Evolutionary conservation across 2,797 vertebrate genomes (phyloP).

Genomic region (Muscicapa comitata): DNA sequence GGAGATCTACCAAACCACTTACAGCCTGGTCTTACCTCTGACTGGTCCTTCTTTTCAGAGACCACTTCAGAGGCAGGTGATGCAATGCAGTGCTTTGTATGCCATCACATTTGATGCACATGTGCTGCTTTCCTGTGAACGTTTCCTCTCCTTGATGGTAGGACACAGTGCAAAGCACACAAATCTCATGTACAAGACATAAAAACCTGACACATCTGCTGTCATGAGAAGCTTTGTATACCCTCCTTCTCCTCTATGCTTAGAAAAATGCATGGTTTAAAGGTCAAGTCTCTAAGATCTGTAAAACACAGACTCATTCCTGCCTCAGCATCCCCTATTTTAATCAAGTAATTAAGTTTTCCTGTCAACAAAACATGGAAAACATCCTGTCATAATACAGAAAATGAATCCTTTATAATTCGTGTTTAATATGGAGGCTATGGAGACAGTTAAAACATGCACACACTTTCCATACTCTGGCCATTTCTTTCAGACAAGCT

Average conservation of each 20-base stretch:
- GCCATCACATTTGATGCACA: not conserved
- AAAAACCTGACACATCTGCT: not conserved
- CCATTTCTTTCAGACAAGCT: not conserved
- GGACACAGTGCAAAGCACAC: not conserved
- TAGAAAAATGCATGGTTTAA: not conserved
- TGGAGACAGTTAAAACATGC: not conserved
- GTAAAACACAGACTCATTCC: not conserved
- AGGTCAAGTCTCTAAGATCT: not conserved
- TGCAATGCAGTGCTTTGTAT: accelerated
- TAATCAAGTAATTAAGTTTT: not conserved
- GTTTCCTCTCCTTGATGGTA: not conserved
- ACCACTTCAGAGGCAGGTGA: not conserved
- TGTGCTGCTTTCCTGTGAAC: not conserved
- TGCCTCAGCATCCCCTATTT: not conserved
- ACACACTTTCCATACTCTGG: not conserved
- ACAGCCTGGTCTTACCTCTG: not conserved
- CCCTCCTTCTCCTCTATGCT: not conserved
- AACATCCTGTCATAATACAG: not conserved
- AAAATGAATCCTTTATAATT: not conserved
- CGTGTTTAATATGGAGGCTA: not conserved
- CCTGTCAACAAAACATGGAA: not conserved
- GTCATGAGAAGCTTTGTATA: not conserved
- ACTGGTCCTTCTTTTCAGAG: not conserved
- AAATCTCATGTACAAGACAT: not conserved
- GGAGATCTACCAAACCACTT: not conserved